A percentile compares a stretch with the other conserved stretches of the same genome.
Evolutionary conservation across 2,113 vertebrate genomes (phyloP).

Genomic region (Notarius quadriscutis): DNA sequence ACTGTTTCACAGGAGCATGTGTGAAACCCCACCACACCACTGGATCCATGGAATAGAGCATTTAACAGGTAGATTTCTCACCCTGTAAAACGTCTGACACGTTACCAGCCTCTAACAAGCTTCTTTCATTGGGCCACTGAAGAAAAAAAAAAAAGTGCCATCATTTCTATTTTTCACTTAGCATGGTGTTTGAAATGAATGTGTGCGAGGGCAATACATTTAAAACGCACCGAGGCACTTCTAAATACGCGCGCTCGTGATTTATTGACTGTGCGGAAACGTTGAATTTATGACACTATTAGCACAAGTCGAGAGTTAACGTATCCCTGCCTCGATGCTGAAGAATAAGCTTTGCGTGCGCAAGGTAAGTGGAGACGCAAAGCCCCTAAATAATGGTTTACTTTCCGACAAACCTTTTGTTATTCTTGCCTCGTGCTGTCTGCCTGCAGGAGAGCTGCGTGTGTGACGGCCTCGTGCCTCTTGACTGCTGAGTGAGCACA

Average conservation of each 20-base stretch:
- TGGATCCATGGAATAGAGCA: background rate
- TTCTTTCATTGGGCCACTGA: background rate
- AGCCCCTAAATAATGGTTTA: constrained; percentile 17
- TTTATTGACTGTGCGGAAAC: background rate
- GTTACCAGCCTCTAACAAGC: constrained; percentile 6
- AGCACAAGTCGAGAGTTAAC: background rate
- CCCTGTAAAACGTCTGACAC: background rate
- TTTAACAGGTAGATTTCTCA: background rate
- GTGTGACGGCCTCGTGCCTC: constrained; percentile 16
- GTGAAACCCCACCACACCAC: background rate
- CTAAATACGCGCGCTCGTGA: background rate
- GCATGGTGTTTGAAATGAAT: background rate
- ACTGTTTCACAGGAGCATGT: background rate
- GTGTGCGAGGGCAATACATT: constrained; percentile 1
- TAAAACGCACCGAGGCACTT: background rate
- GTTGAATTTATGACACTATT: background rate
- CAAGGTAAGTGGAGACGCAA: background rate
- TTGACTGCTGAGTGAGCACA: constrained; percentile 29
- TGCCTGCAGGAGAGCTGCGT: constrained; percentile 39
- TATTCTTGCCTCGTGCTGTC: constrained; percentile 41
- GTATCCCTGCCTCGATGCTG: background rate
- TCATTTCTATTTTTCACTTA: background rate
- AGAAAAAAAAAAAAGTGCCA: background rate
- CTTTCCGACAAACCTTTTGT: constrained; percentile 26
- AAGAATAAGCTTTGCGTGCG: background rate